Conservation (phyloP, 2,888 invertebrate species). For the Papilio protenor region DNA sequence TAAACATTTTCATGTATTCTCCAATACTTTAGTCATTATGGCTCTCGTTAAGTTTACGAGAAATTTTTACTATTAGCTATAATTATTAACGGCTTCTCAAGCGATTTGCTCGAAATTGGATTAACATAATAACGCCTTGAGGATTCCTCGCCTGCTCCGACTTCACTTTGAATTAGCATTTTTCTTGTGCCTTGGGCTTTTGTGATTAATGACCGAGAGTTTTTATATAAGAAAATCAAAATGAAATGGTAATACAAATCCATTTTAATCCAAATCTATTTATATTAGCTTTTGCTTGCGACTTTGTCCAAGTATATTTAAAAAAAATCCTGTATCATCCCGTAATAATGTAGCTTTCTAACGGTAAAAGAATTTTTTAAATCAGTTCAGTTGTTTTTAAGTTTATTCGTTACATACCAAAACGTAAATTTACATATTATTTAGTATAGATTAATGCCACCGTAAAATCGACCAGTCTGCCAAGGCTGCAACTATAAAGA, state of each 20-base stretch:
- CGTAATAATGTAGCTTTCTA: too few relatives aligned
- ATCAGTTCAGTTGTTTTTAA: too few relatives aligned
- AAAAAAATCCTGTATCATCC: too few relatives aligned
- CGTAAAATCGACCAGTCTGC: neutral
- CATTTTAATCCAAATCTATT: neutral
- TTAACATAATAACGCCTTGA: slow-evolving; percentile 41
- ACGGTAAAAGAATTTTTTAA: too few relatives aligned
- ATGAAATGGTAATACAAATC: slow-evolving; percentile 10
- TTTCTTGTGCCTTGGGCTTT: slow-evolving; percentile 22
- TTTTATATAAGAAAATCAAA: slow-evolving; percentile 7
- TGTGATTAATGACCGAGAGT: slow-evolving; percentile 28
- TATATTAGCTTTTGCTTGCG: too few relatives aligned
- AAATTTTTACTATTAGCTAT: slow-evolving; percentile 41
- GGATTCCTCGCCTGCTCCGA: slow-evolving; percentile 23
- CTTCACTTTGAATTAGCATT: slow-evolving; percentile 33
- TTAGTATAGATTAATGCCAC: neutral
- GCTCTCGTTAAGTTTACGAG: slow-evolving; percentile 29
- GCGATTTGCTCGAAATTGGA: slow-evolving; percentile 42
- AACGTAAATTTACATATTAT: too few relatives aligned
- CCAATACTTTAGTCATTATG: slow-evolving; percentile 22
- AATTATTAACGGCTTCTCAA: slow-evolving; percentile 36
- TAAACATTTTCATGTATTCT: slow-evolving; percentile 15
- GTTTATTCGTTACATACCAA: too few relatives aligned
- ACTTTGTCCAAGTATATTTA: too few relatives aligned
- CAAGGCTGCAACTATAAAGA: neutral